phyloP scores from a whole-genome alignment of 2,113 vertebrate species.

The Lonchura striata region DNA sequence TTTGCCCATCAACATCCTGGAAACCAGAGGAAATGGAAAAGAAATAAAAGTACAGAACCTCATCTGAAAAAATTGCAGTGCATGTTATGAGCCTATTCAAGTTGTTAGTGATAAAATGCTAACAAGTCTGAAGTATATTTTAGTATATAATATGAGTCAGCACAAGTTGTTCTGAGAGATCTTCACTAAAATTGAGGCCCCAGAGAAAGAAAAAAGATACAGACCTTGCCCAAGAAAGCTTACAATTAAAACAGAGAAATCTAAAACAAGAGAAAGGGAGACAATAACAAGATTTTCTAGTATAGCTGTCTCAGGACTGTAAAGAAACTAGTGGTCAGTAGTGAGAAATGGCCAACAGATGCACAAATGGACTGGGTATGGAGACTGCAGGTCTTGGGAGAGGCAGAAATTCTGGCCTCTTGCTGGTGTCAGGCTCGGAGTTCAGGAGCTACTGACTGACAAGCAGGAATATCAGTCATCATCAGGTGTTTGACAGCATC shows the following conservation, averaged over 20 bases:
- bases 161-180: background rate
- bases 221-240: background rate
- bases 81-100: background rate
- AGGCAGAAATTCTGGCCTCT: background rate
- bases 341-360: background rate
- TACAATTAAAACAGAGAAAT: background rate
- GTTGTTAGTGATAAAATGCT: background rate
- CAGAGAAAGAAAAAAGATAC: background rate
- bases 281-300: background rate
- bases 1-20: background rate
- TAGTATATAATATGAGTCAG: background rate
- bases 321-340: background rate
- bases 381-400: background rate
- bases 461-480: background rate
- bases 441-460: background rate
- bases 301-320: background rate
- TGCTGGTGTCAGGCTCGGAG: background rate
- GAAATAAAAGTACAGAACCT: background rate
- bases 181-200: background rate
- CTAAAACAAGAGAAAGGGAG: background rate
- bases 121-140: background rate
- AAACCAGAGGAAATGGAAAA: background rate
- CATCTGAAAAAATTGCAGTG: background rate
- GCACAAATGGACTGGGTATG: accelerated
- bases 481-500: background rate